Conservation (phyloP, 2,888 invertebrate species). For the Julus scanicus region DNA sequence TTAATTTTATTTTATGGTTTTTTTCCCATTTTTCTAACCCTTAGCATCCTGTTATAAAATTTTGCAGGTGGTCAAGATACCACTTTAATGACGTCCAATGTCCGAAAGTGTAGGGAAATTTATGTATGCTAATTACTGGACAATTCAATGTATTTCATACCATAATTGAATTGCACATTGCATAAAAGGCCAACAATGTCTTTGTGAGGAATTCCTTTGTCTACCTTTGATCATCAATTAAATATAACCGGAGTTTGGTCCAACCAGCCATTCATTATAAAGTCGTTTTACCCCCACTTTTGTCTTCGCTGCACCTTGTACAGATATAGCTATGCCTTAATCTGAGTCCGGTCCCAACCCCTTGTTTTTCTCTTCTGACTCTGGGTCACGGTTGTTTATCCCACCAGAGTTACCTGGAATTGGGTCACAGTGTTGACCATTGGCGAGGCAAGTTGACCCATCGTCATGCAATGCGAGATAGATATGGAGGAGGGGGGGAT, state of each 20-base stretch:
- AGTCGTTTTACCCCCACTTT: background rate
- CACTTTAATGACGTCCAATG: background rate
- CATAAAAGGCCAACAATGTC: too few relatives aligned
- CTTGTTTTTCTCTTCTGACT: constrained; percentile 38
- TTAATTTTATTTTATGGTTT: background rate
- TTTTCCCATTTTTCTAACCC: background rate
- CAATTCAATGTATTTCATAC: too few relatives aligned
- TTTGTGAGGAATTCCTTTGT: background rate
- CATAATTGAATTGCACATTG: too few relatives aligned
- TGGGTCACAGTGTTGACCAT: constrained; percentile 44
- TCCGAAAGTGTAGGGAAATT: background rate
- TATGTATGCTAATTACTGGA: too few relatives aligned
- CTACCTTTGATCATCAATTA: background rate
- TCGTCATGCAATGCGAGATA: background rate
- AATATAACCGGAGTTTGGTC: background rate
- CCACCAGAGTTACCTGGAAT: background rate
- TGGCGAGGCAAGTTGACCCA: constrained; percentile 34
- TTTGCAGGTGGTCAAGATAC: background rate
- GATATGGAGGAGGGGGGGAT: background rate
- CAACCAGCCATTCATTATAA: background rate
- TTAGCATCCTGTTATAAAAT: constrained; percentile 7
- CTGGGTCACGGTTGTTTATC: constrained; percentile 48
- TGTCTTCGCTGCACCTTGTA: constrained; percentile 23
- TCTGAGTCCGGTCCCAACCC: constrained; percentile 27
- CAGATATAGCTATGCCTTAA: background rate